Conservation (phyloP, 2,888 invertebrate species). For the Alcis repandata region DNA sequence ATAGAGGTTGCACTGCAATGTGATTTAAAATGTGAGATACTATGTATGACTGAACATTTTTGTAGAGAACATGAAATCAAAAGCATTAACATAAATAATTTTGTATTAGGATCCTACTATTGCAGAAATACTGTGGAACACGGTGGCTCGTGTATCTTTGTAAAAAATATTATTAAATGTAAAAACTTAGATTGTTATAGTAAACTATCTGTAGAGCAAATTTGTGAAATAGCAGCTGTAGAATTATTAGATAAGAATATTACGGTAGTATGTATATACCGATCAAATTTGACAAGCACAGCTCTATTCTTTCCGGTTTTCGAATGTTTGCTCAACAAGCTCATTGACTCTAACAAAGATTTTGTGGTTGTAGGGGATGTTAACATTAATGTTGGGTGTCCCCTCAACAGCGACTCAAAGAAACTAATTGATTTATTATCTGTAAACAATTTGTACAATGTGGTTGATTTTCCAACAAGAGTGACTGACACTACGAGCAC, state of each 20-base stretch:
- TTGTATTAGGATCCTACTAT: conserved; percentile 6
- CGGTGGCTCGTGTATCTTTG: conserved; percentile 21
- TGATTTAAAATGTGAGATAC: conserved; percentile 10
- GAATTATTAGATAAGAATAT: conserved; percentile 17
- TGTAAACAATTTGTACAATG: neutral
- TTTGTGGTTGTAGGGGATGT: neutral
- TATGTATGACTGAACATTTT: conserved; percentile 20
- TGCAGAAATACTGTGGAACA: conserved; percentile 9
- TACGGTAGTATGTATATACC: conserved; percentile 17
- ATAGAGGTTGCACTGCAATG: conserved; percentile 9
- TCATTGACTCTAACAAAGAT: neutral
- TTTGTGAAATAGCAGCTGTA: conserved; percentile 4
- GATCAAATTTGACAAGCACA: conserved; percentile 12
- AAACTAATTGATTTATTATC: neutral
- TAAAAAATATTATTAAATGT: neutral
- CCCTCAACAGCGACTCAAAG: neutral
- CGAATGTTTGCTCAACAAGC: conserved; percentile 7
- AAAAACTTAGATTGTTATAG: neutral
- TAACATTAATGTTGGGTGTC: neutral
- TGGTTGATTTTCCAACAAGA: neutral
- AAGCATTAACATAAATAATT: neutral
- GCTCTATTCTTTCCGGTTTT: conserved; percentile 1
- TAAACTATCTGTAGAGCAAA: conserved; percentile 5
- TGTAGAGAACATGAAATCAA: neutral
- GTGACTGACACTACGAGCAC: neutral